Evolutionary conservation across 2,797 vertebrate species (phyloP), one percentile per base, ranked within the genome.

Genomic region (Nannoperca obscura): DNA sequence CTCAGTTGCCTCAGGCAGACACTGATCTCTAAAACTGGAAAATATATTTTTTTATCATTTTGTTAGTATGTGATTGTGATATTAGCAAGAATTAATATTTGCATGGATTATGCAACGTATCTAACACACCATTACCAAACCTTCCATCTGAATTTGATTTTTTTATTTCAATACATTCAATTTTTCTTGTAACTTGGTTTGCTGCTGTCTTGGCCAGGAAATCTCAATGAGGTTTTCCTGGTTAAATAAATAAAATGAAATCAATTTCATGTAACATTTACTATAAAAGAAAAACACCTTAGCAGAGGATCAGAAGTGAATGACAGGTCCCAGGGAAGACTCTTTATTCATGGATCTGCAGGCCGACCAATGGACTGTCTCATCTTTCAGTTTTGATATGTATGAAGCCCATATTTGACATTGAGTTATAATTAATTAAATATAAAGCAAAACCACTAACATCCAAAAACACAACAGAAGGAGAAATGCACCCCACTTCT

Each of bases 11-110:
- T 38, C 36, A 17, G n/a, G 40, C 19, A 40, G 15, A 46, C 30
- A 5, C 32, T 47, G 38, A 47, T 42, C 24, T 78, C n/a, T 72
- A 68, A 57, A 47, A 22, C 44, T 36, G 19, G 36, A 32, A 40
- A 61, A 38, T 27, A 10, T 10, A 17, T 47, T 24, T 38, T 42
- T 40, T 38, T 42, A 60, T 59, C 7, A 27, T 36, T 46, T 38
- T 52, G 38, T 38, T n/a, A 27, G 9, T 30, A 27, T 22, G 22
- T 66, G 46, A 27, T n/a, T 60, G 44, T 22, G 3, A 52, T 65
- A 17, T 38, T 44, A 13, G 10, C n/a, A 53, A 14, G 14, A 49
- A 22, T 50, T 7, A 14, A 71, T 11, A 3, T 30, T 13, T 19
- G 10, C 13, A n/a, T 54, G 38, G 17, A 46, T 34, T 34, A 59